A percentile compares a stretch with the other conserved stretches of the same genome.
These are phyloP conservation scores for Eupithecia pulchellata DNA, from an alignment of 2,888 invertebrate species.

Conservation along the genomic window DNA sequence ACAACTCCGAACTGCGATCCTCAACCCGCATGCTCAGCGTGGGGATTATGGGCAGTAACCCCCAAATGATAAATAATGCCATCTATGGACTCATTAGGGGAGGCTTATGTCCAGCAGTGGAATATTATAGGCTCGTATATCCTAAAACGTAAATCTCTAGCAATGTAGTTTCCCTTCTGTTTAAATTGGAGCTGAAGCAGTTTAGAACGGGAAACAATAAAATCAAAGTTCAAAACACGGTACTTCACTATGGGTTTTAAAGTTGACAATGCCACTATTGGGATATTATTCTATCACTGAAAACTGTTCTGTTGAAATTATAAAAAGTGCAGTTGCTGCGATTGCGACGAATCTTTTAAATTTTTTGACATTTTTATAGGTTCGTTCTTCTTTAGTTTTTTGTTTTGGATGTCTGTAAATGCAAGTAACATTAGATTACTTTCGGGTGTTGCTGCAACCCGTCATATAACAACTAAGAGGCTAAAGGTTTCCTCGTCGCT, in stretches of 20 bases:
- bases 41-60: no score
- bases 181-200: conserved; percentile 9
- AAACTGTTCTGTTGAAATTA: not conserved
- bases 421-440: not conserved
- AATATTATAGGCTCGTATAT: not conserved
- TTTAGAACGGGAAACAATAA: conserved; percentile 30
- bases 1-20: no score
- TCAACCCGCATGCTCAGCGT: no score
- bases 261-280: conserved; percentile 20
- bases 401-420: not conserved
- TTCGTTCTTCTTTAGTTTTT: not conserved
- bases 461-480: not conserved
- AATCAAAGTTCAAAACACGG: conserved; percentile 34
- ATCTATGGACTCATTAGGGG: no score
- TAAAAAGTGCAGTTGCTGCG: not conserved
- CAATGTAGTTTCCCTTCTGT: conserved; percentile 19
- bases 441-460: not conserved
- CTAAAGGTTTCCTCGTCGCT: not conserved
- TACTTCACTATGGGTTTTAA: conserved; percentile 34
- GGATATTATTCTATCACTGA: conserved; percentile 2
- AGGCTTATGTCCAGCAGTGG: no score
- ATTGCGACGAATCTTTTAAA: not conserved
- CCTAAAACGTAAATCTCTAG: not conserved
- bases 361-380: no score
- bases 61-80: no score